phyloP scores from a whole-genome alignment of 2,888 invertebrate genomes.

The Amiota communis region DNA sequence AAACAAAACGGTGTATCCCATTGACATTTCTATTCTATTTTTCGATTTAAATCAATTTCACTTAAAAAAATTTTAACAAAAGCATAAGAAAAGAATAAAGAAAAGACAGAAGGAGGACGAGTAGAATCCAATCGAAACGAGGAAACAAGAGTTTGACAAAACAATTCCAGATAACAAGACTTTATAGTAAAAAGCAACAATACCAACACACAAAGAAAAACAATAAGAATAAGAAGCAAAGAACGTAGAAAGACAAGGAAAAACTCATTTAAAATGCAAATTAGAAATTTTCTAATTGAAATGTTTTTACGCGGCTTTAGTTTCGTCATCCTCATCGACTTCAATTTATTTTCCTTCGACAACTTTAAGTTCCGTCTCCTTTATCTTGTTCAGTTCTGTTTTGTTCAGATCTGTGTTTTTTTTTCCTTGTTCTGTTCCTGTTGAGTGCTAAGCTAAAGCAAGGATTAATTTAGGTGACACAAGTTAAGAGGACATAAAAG shows the following conservation, averaged over 20 bases:
- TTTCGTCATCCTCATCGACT: not conserved
- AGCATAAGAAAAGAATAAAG: not conserved
- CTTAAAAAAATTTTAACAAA: not conserved
- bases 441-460: slow-evolving; percentile 1
- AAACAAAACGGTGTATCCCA: not conserved
- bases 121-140: not conserved
- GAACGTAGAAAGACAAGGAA: slow-evolving; percentile 40
- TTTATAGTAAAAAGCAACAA: not conserved
- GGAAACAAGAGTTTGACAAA: not conserved
- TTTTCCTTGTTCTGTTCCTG: slow-evolving; percentile 1
- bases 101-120: not conserved
- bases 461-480: slow-evolving; percentile 7
- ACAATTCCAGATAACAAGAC: not conserved
- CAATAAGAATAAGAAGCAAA: too few relatives aligned
- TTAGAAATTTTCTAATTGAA: slow-evolving; percentile 61
- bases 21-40: not conserved
- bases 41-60: slow-evolving; percentile 46
- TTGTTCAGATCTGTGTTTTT: too few relatives aligned
- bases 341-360: not conserved
- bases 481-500: slow-evolving; percentile 2
- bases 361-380: not conserved
- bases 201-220: slow-evolving; percentile 39
- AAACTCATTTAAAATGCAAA: slow-evolving; percentile 63
- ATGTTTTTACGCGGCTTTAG: slow-evolving; percentile 41
- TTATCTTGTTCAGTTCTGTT: not conserved